These are phyloP conservation scores for Cremastinae sp. DNA, from an alignment of 2,888 invertebrate genomes.

Conservation along the genomic window DNA sequence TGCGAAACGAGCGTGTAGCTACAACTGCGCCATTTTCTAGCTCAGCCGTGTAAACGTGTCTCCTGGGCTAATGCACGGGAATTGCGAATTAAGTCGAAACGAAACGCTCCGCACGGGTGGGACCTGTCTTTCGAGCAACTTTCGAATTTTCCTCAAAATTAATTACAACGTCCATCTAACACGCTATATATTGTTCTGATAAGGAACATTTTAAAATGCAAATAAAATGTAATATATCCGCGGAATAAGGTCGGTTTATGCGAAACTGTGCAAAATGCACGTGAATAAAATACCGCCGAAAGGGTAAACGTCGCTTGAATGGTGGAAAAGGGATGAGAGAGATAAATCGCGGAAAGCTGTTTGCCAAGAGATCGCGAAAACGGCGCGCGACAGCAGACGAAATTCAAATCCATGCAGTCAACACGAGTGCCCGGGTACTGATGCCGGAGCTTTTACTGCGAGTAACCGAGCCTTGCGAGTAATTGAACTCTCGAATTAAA, in stretches of 20 bases:
- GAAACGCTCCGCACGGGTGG: too few relatives aligned
- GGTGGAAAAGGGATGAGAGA: conserved; percentile 13
- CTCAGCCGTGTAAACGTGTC: conserved; percentile 44
- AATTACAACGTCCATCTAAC: too few relatives aligned
- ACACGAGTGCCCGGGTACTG: too few relatives aligned
- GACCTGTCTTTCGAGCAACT: too few relatives aligned
- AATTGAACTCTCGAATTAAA: conserved; percentile 56
- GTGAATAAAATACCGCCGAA: not conserved
- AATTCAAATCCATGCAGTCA: too few relatives aligned
- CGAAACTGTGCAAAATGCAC: too few relatives aligned
- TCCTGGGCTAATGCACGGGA: conserved; percentile 62
- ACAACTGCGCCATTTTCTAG: conserved; percentile 27
- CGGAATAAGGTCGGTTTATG: too few relatives aligned
- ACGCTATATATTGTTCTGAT: too few relatives aligned
- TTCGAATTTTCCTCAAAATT: too few relatives aligned
- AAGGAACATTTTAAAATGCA: too few relatives aligned
- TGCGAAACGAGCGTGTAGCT: conserved; percentile 54
- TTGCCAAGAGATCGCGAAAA: conserved; percentile 20
- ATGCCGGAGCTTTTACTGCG: conserved; percentile 10
- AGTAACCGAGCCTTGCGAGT: conserved; percentile 40
- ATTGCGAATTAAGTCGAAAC: conserved; percentile 64
- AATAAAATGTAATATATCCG: too few relatives aligned
- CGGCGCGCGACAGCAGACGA: not conserved
- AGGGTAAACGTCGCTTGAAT: not conserved
- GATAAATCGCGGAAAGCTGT: conserved; percentile 40